These are phyloP conservation scores for Rynchops niger DNA, from an alignment of 2,113 vertebrate species.

Conservation along the genomic window DNA sequence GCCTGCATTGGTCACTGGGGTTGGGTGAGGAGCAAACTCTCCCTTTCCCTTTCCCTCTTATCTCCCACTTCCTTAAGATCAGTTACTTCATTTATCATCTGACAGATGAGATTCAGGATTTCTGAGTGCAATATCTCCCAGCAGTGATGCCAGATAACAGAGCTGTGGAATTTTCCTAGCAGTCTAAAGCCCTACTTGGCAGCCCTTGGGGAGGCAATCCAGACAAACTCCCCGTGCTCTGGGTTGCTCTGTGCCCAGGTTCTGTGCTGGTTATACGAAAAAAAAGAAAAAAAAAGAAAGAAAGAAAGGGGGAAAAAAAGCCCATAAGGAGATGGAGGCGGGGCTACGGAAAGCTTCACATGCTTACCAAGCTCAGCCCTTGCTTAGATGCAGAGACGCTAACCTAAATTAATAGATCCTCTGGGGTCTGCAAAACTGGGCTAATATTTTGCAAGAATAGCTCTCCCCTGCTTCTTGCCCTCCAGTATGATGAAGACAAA, in stretches of 20 bases:
- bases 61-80: background rate
- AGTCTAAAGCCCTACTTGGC: background rate
- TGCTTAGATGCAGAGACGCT: slow-evolving; percentile 1
- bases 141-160: background rate
- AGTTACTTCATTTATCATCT: background rate
- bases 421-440: slow-evolving; percentile 54
- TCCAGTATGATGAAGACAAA: slow-evolving; percentile 61
- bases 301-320: background rate
- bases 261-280: background rate
- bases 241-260: background rate
- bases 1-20: background rate
- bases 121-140: background rate
- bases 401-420: slow-evolving; percentile 59
- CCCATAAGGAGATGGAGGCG: background rate
- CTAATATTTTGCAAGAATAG: slow-evolving; percentile 63
- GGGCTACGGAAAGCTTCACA: background rate
- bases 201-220: background rate
- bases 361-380: background rate
- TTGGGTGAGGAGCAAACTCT: background rate
- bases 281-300: background rate
- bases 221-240: background rate
- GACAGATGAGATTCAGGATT: background rate
- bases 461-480: slow-evolving; percentile 42
- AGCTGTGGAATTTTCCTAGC: slow-evolving; percentile 18
- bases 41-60: background rate